These are phyloP conservation scores for Baccha elongata DNA, from an alignment of 2,888 invertebrate genomes.

Conservation along the genomic window DNA sequence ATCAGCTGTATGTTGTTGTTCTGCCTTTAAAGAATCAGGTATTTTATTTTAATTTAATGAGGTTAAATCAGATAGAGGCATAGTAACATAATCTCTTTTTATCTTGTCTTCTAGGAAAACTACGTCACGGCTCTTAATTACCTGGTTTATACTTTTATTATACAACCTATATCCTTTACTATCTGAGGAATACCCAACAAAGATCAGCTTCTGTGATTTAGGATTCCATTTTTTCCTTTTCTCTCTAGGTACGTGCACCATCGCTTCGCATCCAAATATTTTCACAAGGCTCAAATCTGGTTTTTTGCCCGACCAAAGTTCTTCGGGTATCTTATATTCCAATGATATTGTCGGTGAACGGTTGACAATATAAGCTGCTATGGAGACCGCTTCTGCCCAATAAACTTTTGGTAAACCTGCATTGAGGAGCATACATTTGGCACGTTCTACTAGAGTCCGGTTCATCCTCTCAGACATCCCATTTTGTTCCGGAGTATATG, in stretches of 20 bases:
- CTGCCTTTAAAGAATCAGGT: not conserved
- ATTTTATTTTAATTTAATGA: not conserved
- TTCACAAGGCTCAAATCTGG: not conserved
- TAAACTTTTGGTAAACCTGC: no score
- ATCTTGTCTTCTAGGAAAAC: not conserved
- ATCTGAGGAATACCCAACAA: not conserved
- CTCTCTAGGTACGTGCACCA: not conserved
- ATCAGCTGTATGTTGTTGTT: not conserved
- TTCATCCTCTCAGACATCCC: no score
- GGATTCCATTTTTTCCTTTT: not conserved
- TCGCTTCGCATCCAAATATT: not conserved
- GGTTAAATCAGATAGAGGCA: no score
- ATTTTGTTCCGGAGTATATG: no score
- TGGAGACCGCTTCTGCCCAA: not conserved
- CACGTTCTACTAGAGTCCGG: no score
- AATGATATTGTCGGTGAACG: not conserved
- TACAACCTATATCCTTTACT: not conserved
- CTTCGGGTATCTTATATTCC: not conserved
- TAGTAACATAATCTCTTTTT: no score
- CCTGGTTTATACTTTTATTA: not conserved
- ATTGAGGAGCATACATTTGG: no score
- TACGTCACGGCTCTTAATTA: constrained; percentile 5
- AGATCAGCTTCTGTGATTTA: not conserved
- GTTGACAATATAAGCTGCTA: not conserved
- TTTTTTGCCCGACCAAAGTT: not conserved